Percentiles rank a stretch among this genome's conserved stretches.
Conservation (phyloP, 1,140 invertebrate genomes). For the Watersipora subatra region DNA sequence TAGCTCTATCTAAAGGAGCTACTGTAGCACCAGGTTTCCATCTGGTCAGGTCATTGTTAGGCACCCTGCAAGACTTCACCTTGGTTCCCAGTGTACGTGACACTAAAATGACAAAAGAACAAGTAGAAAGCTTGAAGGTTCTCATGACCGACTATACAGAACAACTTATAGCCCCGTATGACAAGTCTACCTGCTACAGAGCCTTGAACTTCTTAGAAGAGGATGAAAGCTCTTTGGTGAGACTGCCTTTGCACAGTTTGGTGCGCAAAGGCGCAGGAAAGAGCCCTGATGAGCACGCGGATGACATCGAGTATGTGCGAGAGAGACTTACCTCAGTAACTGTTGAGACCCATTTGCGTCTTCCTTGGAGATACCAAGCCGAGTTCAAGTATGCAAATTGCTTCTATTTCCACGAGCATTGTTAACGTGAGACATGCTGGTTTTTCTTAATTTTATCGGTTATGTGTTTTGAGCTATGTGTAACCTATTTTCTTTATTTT, state of each 20-base stretch:
- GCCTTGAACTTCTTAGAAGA: not conserved
- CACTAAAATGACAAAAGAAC: no score
- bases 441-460: not conserved
- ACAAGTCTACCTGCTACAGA: not conserved
- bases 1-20: no score
- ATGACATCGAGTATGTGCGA: not conserved
- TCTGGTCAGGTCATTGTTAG: no score
- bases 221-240: not conserved
- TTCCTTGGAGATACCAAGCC: not conserved
- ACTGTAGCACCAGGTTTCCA: no score
- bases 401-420: not conserved
- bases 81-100: no score
- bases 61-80: no score
- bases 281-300: not conserved
- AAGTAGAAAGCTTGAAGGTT: no score
- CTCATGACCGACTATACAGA: no score
- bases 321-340: not conserved
- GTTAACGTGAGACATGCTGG: not conserved
- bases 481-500: not conserved
- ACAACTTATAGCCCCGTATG: no score
- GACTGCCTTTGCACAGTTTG: not conserved
- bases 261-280: not conserved
- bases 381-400: not conserved
- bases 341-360: not conserved
- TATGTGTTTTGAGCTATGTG: not conserved